phyloP scores from a whole-genome alignment of 1,140 invertebrate genomes.

The Caenorhabditis latens region DNA sequence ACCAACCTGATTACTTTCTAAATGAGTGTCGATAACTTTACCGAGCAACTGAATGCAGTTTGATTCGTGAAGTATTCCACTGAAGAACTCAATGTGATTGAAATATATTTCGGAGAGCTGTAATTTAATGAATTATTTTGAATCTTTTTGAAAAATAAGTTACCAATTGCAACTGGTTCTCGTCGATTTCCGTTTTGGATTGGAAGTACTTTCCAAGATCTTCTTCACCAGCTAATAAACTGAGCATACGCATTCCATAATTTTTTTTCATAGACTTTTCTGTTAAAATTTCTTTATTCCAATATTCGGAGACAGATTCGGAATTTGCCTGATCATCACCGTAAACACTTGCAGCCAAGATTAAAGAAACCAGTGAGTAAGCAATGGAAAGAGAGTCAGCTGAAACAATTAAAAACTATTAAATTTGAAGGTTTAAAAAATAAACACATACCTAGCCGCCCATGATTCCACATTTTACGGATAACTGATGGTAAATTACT shows the following conservation, averaged over 20 bases:
- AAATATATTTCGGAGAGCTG: constrained; percentile 3
- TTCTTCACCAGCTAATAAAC: neutral
- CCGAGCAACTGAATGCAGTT: constrained; percentile 1
- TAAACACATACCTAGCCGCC: neutral
- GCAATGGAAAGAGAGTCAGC: neutral
- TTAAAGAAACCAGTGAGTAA: neutral
- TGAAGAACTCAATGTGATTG: constrained; percentile 35
- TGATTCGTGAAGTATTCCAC: neutral
- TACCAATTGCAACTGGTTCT: constrained; percentile 4
- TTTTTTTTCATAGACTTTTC: constrained; percentile 36
- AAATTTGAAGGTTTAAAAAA: neutral
- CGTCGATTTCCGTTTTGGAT: neutral
- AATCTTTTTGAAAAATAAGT: neutral
- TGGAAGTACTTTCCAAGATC: neutral
- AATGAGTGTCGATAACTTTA: neutral
- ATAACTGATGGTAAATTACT: neutral
- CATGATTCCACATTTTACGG: neutral
- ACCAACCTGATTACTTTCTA: neutral
- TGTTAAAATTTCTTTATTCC: neutral
- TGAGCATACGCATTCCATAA: constrained; percentile 34
- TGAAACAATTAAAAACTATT: neutral
- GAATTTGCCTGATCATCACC: neutral
- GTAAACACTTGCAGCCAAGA: constrained; percentile 5
- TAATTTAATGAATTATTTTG: neutral
- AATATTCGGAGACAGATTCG: neutral